Percentiles rank a stretch among this genome's conserved stretches.
phyloP scores from a whole-genome alignment of 2,113 vertebrate genomes.

The Oncorhynchus keta region DNA sequence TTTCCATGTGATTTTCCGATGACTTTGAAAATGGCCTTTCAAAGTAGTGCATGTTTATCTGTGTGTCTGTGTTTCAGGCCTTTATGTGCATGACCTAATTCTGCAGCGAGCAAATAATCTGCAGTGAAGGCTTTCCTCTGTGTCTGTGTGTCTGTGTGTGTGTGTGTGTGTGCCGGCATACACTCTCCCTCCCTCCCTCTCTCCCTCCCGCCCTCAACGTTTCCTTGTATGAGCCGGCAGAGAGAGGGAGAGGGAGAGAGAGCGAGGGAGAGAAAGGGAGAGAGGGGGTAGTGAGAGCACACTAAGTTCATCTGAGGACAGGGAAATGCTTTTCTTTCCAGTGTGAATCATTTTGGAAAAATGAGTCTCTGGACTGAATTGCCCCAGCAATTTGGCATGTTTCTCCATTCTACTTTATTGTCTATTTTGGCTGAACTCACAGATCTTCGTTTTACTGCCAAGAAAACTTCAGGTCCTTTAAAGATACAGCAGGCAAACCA shows the following conservation, averaged over 20 bases:
- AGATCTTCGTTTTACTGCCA: conserved; percentile 77
- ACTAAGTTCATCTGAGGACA: conserved; percentile 87
- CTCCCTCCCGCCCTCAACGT: neutral
- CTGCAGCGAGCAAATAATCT: conserved; percentile 53
- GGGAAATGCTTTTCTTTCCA: conserved; percentile 82
- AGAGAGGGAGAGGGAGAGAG: conserved; percentile 25
- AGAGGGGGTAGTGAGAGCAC: conserved; percentile 76
- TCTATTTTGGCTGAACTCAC: conserved; percentile 92
- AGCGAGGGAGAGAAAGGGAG: too few relatives aligned
- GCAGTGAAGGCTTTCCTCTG: conserved; percentile 46
- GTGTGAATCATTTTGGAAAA: conserved; percentile 83
- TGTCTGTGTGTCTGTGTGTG: conserved; percentile 20
- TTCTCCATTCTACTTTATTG: conserved; percentile 87
- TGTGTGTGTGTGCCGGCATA: neutral
- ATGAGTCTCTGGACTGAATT: conserved; percentile 84
- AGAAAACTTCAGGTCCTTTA: conserved; percentile 83
- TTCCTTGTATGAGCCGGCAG: conserved; percentile 60
- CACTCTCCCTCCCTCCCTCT: neutral
- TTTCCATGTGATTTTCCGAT: conserved; percentile 35
- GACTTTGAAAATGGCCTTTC: conserved; percentile 46
- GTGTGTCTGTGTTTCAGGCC: conserved; percentile 47
- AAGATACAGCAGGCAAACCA: conserved; percentile 79
- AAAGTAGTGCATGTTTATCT: conserved; percentile 42
- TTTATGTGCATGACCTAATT: conserved; percentile 67
- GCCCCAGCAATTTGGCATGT: conserved; percentile 80